phyloP scores from a whole-genome alignment of 1,140 invertebrate genomes.

The Elysia chlorotica region DNA sequence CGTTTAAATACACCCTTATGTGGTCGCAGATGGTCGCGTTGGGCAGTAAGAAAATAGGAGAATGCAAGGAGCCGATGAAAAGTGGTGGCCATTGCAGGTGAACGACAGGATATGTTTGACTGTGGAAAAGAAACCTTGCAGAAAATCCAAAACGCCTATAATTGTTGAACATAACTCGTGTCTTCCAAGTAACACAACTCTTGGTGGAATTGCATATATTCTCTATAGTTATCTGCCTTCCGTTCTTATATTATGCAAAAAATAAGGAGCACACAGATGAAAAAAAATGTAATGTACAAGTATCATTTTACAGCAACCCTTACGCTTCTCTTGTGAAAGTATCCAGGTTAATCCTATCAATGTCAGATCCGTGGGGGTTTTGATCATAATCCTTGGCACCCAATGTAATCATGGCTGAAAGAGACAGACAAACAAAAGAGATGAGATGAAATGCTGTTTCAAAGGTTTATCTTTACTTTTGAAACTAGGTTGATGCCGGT shows the following conservation, averaged over 20 bases:
- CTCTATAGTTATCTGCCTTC: too few relatives aligned
- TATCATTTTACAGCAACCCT: constrained; percentile 11
- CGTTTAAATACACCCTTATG: too few relatives aligned
- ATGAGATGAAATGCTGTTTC: neutral
- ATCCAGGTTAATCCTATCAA: constrained; percentile 46
- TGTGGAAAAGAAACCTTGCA: neutral
- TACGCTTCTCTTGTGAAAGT: constrained; percentile 50
- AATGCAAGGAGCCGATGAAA: too few relatives aligned
- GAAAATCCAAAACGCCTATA: neutral
- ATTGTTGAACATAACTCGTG: too few relatives aligned
- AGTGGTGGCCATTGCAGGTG: too few relatives aligned
- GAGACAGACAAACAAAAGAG: neutral
- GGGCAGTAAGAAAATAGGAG: too few relatives aligned
- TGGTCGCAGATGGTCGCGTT: too few relatives aligned
- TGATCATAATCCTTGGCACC: constrained; percentile 40
- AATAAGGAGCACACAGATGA: neutral
- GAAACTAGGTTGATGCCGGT: too few relatives aligned
- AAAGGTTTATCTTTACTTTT: too few relatives aligned
- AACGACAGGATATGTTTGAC: too few relatives aligned
- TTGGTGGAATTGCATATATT: too few relatives aligned
- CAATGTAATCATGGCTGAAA: constrained; percentile 47
- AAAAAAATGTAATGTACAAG: neutral
- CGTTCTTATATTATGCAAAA: neutral
- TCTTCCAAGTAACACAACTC: neutral
- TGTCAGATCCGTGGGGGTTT: constrained; percentile 37